A percentile compares a stretch with the other conserved stretches of the same genome.
Conservation (phyloP, 2,113 vertebrate genomes). For the Salvelinus alpinus region DNA sequence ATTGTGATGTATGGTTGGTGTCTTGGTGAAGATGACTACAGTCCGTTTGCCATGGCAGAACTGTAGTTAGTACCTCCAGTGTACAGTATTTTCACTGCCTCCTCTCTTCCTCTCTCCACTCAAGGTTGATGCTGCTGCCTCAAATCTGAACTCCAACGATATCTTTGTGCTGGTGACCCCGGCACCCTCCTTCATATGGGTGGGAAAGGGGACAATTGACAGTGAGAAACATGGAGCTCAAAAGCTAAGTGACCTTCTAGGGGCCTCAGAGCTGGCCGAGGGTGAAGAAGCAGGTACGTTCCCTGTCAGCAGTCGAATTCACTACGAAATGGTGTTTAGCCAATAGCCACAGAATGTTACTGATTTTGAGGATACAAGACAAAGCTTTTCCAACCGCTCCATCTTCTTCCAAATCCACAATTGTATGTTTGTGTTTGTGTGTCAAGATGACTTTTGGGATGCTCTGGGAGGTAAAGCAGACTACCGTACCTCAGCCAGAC, state of each 20-base stretch:
- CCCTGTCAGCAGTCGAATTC: background rate
- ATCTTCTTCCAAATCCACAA: background rate
- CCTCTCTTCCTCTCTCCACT: background rate
- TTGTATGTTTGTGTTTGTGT: slow-evolving; percentile 15
- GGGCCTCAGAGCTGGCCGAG: slow-evolving; percentile 76
- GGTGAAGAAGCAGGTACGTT: slow-evolving; percentile 84
- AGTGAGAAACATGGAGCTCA: slow-evolving; percentile 77
- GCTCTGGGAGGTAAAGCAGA: slow-evolving; percentile 78
- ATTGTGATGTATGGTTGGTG: background rate
- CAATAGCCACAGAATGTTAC: too few relatives aligned
- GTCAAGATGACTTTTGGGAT: slow-evolving; percentile 83
- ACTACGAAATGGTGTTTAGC: too few relatives aligned
- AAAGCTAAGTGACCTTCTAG: slow-evolving; percentile 75
- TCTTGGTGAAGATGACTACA: too few relatives aligned
- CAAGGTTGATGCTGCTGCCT: slow-evolving; percentile 78
- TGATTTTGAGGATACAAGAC: too few relatives aligned
- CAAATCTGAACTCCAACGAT: slow-evolving; percentile 85
- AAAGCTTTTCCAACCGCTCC: too few relatives aligned
- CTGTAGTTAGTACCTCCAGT: background rate
- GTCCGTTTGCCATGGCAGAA: background rate
- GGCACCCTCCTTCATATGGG: slow-evolving; percentile 80
- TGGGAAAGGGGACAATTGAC: slow-evolving; percentile 76
- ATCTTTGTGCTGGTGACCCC: slow-evolving; percentile 84
- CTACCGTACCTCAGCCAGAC: slow-evolving; percentile 79
- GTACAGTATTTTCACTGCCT: background rate